A percentile compares a stretch with the other conserved stretches of the same genome.
Evolutionary conservation across 2,888 invertebrate genomes (phyloP).

Genomic region (Resseliella maxima): DNA sequence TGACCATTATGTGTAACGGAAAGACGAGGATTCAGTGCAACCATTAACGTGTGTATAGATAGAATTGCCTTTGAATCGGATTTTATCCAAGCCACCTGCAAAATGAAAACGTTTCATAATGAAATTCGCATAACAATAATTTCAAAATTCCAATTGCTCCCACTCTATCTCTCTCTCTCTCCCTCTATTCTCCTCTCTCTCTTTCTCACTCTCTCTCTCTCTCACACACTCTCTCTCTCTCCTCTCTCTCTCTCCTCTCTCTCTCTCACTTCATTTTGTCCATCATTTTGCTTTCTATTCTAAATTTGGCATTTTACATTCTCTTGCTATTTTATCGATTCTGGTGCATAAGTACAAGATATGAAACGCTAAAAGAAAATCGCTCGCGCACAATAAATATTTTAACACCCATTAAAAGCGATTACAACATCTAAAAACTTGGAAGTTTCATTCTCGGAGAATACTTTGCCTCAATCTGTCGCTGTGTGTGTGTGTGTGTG

Average conservation of each 20-base stretch:
- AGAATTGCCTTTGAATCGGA: slow-evolving; percentile 90
- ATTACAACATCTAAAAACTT: slow-evolving; percentile 7
- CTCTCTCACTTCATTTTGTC: background rate
- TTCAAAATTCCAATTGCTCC: background rate
- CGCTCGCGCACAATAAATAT: slow-evolving; percentile 26
- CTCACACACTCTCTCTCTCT: background rate
- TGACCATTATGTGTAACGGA: slow-evolving; percentile 92
- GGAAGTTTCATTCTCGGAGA: background rate
- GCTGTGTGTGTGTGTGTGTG: background rate
- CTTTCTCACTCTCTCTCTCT: background rate
- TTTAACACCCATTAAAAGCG: slow-evolving; percentile 44
- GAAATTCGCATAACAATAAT: background rate
- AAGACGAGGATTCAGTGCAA: slow-evolving; percentile 86
- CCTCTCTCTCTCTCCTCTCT: background rate
- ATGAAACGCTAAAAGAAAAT: slow-evolving; percentile 1
- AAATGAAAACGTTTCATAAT: slow-evolving; percentile 56
- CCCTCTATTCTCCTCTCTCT: background rate
- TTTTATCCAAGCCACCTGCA: slow-evolving; percentile 92
- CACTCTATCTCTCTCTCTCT: background rate
- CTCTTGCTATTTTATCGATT: no score
- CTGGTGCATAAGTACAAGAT: no score
- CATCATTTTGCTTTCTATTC: no score
- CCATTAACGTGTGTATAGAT: slow-evolving; percentile 90
- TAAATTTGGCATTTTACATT: no score
- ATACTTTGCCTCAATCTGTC: background rate